Percentiles rank a stretch among this genome's conserved stretches.
Conservation (phyloP, 2,113 vertebrate genomes). For the Casuarius casuarius region DNA sequence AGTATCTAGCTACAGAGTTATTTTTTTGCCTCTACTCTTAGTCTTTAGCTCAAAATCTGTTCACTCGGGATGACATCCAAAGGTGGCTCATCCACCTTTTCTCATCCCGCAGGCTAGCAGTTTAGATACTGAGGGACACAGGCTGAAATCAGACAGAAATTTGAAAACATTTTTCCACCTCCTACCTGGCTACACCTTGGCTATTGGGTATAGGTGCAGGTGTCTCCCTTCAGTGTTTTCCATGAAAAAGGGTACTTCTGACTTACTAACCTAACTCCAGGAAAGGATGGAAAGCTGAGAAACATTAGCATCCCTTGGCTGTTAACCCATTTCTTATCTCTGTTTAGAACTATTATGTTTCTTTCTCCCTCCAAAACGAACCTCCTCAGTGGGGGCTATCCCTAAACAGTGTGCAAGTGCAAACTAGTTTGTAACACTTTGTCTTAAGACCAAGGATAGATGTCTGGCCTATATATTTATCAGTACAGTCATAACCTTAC, state of each 20-base stretch:
- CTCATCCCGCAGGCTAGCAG: background rate
- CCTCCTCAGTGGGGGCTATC: background rate
- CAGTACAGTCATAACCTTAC: background rate
- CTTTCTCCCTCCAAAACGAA: background rate
- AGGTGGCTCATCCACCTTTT: background rate
- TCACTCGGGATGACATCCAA: background rate
- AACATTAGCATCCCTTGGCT: background rate
- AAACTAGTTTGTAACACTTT: background rate
- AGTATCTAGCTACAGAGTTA: background rate
- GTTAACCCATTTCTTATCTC: background rate
- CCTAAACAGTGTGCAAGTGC: background rate
- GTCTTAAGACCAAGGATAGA: background rate
- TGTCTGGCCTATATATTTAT: background rate
- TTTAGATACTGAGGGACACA: background rate
- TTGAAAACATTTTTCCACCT: background rate
- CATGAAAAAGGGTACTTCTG: background rate
- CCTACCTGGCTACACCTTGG: fast-evolving
- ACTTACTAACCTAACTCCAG: background rate
- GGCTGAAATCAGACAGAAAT: background rate
- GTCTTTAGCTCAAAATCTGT: background rate
- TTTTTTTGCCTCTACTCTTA: background rate
- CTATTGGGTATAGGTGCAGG: background rate
- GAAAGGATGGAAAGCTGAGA: background rate
- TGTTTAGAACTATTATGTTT: background rate
- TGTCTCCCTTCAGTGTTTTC: background rate